Evolutionary conservation across 2,888 invertebrate genomes (phyloP).

Genomic region (Plusia festucae): DNA sequence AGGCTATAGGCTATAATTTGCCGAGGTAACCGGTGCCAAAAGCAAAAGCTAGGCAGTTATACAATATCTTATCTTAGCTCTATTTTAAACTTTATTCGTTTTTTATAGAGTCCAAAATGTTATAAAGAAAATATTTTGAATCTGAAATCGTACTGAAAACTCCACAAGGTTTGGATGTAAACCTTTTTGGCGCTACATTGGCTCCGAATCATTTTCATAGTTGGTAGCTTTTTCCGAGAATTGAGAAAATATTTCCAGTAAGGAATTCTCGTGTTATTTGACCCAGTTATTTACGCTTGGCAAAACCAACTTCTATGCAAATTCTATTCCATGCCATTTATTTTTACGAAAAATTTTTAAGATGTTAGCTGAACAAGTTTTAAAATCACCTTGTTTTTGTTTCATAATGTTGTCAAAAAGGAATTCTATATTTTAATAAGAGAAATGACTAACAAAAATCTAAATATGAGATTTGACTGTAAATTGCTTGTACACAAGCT

Average conservation of each 20-base stretch:
- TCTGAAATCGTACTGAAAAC: background rate
- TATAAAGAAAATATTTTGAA: too few relatives aligned
- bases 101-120: too few relatives aligned
- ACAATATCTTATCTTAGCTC: too few relatives aligned
- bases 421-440: too few relatives aligned
- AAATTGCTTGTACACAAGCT: background rate
- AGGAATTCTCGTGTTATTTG: background rate
- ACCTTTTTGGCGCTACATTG: background rate
- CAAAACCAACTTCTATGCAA: conserved; percentile 2
- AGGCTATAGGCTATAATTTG: too few relatives aligned
- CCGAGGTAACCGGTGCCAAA: too few relatives aligned
- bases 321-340: background rate
- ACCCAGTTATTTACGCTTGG: conserved; percentile 1
- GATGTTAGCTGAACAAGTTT: background rate
- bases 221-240: background rate
- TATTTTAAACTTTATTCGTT: too few relatives aligned
- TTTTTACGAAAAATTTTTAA: background rate
- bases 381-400: background rate
- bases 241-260: background rate
- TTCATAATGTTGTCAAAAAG: background rate
- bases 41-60: too few relatives aligned
- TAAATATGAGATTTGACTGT: background rate
- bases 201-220: background rate
- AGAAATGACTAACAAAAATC: too few relatives aligned
- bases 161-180: background rate